Conservation (phyloP, 2,113 vertebrate genomes). For the Felis chaus region DNA sequence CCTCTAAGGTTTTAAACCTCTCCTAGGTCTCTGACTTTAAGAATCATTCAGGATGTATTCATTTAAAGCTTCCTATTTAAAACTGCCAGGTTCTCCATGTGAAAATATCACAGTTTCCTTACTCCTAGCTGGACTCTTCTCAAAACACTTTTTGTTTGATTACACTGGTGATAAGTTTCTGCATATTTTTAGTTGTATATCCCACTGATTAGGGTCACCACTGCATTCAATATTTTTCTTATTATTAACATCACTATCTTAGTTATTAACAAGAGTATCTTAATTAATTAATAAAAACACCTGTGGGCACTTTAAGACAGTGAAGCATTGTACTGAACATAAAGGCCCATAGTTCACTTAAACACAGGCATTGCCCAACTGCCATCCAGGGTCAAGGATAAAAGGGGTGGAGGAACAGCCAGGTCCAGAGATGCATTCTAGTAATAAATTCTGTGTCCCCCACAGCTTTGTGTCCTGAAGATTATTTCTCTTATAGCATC, state of each 20-base stretch:
- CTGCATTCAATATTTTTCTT: background rate
- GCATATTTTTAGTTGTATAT: background rate
- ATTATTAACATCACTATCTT: conserved; percentile 31
- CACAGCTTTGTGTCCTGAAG: conserved; percentile 11
- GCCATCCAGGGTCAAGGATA: conserved; percentile 64
- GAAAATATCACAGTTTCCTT: background rate
- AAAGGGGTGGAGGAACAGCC: conserved; percentile 22
- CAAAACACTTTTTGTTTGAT: background rate
- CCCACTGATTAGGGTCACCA: background rate
- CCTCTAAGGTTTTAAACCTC: background rate
- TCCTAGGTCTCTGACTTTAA: background rate
- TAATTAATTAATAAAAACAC: conserved; percentile 56
- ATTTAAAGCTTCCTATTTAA: background rate
- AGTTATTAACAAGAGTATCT: conserved; percentile 46
- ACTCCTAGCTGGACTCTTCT: background rate
- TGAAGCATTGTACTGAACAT: conserved; percentile 60
- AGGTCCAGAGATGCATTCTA: background rate
- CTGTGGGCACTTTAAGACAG: conserved; percentile 54
- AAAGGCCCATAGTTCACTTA: conserved; percentile 47
- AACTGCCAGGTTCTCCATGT: background rate
- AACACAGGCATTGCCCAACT: background rate
- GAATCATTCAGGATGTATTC: background rate
- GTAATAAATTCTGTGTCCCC: conserved; percentile 47
- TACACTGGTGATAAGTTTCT: background rate
- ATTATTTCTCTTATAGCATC: conserved; percentile 64